Conservation (phyloP, 1,140 invertebrate species). For the Camponotus pennsylvanicus region DNA sequence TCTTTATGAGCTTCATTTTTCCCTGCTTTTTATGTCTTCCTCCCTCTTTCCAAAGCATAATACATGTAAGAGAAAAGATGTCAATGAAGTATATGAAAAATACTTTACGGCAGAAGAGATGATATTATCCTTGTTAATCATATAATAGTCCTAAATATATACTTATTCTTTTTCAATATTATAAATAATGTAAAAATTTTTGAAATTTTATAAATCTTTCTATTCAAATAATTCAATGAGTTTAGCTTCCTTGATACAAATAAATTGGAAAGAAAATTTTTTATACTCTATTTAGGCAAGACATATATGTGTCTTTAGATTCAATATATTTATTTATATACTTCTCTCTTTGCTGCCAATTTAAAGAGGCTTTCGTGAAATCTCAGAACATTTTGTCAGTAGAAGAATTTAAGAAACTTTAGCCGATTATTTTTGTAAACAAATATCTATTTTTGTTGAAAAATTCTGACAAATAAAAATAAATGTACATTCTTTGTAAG, state of each 20-base stretch:
- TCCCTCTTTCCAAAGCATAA: neutral
- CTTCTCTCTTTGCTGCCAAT: neutral
- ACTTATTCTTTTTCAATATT: neutral
- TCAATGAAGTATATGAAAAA: neutral
- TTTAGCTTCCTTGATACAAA: neutral
- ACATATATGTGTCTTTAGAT: neutral
- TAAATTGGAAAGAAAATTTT: neutral
- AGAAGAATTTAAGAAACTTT: neutral
- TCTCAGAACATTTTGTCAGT: neutral
- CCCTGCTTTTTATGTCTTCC: neutral
- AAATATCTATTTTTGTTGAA: constrained; percentile 8
- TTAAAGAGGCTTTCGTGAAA: neutral
- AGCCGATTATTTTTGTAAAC: neutral
- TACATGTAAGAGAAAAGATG: neutral
- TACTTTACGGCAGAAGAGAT: neutral
- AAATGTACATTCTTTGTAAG: neutral
- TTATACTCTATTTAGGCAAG: neutral
- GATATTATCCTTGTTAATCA: neutral
- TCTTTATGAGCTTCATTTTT: neutral
- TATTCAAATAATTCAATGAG: neutral
- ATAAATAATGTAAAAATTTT: neutral
- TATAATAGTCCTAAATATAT: neutral
- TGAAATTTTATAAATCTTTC: neutral
- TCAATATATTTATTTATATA: neutral
- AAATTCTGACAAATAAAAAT: neutral